These are phyloP conservation scores for Cyprinodon tularosa DNA, from an alignment of 2,113 vertebrate genomes.

Conservation along the genomic window DNA sequence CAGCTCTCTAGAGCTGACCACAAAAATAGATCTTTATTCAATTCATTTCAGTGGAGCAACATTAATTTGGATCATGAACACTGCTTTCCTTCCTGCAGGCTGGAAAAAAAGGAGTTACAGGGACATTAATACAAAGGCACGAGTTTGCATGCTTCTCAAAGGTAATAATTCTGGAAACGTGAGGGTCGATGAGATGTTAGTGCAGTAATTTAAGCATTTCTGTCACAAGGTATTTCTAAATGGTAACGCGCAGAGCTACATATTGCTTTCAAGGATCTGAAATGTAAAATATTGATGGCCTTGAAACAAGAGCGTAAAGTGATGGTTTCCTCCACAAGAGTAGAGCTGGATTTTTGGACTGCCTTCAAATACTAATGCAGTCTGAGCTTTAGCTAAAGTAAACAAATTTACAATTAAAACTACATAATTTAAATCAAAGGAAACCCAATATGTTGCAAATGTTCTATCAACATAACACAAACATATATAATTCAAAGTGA, in stretches of 20 bases:
- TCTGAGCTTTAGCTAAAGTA: neutral
- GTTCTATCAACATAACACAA: neutral
- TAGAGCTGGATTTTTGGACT: neutral
- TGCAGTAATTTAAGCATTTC: constrained; percentile 24
- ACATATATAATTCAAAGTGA: constrained; percentile 6
- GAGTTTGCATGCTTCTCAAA: constrained; percentile 66
- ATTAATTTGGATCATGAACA: constrained; percentile 22
- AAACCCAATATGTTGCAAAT: neutral
- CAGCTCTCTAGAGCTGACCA: constrained; percentile 83
- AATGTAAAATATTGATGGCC: constrained; percentile 9
- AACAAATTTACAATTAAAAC: neutral
- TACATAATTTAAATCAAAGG: neutral
- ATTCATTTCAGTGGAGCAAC: constrained; percentile 70
- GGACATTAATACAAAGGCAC: constrained; percentile 61
- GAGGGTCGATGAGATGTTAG: constrained; percentile 10
- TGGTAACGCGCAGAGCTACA: constrained; percentile 32
- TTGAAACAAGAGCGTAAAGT: neutral
- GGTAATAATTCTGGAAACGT: constrained; percentile 24
- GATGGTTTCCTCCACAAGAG: neutral
- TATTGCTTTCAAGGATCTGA: constrained; percentile 57
- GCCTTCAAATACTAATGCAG: neutral
- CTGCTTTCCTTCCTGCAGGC: constrained; percentile 37
- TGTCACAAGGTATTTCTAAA: constrained; percentile 20
- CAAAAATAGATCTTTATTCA: constrained; percentile 81
- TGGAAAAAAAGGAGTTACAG: constrained; percentile 17